phyloP scores from a whole-genome alignment of 1,140 invertebrate species.

The Scaptomyza graminum region DNA sequence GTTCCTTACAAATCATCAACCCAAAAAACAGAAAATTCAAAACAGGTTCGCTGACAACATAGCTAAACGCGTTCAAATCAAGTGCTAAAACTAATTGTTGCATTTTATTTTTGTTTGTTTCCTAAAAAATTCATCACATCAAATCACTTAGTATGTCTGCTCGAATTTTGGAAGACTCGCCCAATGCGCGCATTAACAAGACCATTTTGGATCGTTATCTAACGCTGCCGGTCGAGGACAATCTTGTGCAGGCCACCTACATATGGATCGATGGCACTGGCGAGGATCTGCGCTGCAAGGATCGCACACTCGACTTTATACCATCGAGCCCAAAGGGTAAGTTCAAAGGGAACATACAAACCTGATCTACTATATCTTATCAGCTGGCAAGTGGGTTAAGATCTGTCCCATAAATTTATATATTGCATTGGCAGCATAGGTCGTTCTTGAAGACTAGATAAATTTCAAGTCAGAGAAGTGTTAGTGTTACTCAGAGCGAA shows the following conservation, averaged over 20 bases:
- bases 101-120: background rate
- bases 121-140: background rate
- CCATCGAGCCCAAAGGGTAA: slow-evolving; percentile 88
- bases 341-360: slow-evolving; percentile 13
- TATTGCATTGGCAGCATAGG: too few species aligned
- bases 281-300: slow-evolving; percentile 91
- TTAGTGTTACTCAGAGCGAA: too few species aligned
- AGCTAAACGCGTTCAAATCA: slow-evolving; percentile 4
- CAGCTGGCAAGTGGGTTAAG: too few species aligned
- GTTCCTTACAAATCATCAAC: slow-evolving; percentile 9
- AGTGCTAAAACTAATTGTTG: slow-evolving; percentile 12
- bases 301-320: slow-evolving; percentile 89
- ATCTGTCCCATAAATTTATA: too few species aligned
- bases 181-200: slow-evolving; percentile 87
- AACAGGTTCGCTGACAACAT: slow-evolving; percentile 23
- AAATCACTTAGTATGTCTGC: slow-evolving; percentile 69
- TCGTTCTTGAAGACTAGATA: too few species aligned
- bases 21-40: background rate
- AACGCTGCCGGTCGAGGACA: slow-evolving; percentile 88
- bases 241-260: slow-evolving; percentile 90
- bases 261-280: slow-evolving; percentile 96
- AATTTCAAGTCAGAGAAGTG: too few species aligned
- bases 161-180: slow-evolving; percentile 83
- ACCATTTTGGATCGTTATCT: slow-evolving; percentile 89
- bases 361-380: too few species aligned